Conservation (phyloP, 2,113 vertebrate genomes). For the Climacteris rufus region DNA sequence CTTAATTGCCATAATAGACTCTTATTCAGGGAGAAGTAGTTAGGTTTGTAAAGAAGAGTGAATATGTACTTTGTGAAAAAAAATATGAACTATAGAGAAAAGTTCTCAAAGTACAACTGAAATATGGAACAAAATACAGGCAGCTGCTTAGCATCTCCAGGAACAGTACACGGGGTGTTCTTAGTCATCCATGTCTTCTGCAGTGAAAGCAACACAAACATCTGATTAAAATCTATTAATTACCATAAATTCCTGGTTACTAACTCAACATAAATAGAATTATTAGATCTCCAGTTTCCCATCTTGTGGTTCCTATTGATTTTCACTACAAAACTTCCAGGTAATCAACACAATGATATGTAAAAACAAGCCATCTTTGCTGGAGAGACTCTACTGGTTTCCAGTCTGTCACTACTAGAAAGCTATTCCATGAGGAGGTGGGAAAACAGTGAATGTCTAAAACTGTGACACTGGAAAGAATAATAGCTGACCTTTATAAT, state of each 20-base stretch:
- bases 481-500: neutral
- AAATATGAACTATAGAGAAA: neutral
- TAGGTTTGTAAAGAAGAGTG: neutral
- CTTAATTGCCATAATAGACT: neutral
- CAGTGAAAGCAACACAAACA: neutral
- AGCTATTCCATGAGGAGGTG: neutral
- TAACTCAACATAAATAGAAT: neutral
- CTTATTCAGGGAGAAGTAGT: neutral
- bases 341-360: neutral
- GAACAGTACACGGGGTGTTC: neutral
- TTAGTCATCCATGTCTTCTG: accelerated
- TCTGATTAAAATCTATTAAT: neutral
- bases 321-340: neutral
- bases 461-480: neutral
- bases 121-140: neutral
- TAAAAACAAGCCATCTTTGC: neutral
- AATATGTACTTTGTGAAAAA: neutral
- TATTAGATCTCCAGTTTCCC: neutral
- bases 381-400: neutral
- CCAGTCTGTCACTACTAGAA: neutral
- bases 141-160: neutral
- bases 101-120: neutral
- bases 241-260: neutral
- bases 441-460: neutral
- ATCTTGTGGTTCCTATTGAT: neutral